phyloP scores from a whole-genome alignment of 2,888 invertebrate genomes.

The Andrena camellia region DNA sequence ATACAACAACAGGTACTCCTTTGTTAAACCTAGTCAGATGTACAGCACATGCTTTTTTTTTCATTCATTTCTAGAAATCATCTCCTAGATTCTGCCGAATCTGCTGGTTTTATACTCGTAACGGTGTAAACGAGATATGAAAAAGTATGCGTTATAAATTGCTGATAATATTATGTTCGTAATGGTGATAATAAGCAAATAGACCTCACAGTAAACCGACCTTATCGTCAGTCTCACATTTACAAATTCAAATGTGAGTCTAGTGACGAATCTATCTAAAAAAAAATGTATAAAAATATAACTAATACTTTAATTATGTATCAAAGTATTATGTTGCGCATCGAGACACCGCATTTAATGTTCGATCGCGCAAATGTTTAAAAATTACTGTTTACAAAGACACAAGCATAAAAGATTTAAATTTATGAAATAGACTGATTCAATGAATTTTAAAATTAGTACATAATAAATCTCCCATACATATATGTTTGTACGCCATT shows the following conservation, averaged over 20 bases:
- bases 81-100: conserved; percentile 18
- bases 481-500: not conserved
- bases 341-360: not conserved
- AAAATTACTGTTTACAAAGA: not conserved
- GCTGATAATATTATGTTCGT: conserved; percentile 11
- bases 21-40: conserved; percentile 26
- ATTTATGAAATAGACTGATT: conserved; percentile 26
- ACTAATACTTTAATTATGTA: conserved; percentile 13
- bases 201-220: not conserved
- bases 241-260: not conserved
- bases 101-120: conserved; percentile 13
- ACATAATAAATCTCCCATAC: conserved; percentile 13
- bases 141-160: conserved; percentile 38
- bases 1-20: conserved; percentile 5
- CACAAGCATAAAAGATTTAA: conserved; percentile 2
- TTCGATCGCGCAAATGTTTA: not conserved
- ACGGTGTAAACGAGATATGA: conserved; percentile 27
- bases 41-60: conserved; percentile 41
- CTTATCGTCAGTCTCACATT: not conserved
- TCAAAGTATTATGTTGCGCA: not conserved
- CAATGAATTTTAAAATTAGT: conserved; percentile 5
- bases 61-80: conserved; percentile 19
- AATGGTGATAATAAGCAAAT: conserved; percentile 6
- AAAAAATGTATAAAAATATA: not conserved
- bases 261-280: too few relatives aligned